Percentiles rank a stretch among this genome's conserved stretches.
These are phyloP conservation scores for Eucriotettix oculatus DNA, from an alignment of 2,888 invertebrate genomes.

Conservation along the genomic window DNA sequence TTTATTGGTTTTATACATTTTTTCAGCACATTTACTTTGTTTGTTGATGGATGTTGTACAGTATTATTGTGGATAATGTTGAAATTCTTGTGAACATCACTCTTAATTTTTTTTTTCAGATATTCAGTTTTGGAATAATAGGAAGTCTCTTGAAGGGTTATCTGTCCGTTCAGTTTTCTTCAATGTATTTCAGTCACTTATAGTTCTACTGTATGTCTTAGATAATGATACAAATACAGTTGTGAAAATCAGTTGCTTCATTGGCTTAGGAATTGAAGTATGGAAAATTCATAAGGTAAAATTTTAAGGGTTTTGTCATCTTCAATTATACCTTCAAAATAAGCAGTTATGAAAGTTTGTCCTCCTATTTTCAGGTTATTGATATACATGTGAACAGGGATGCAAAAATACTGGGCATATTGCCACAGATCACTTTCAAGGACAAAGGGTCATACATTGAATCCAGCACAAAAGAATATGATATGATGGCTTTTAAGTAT, in stretches of 20 bases:
- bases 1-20: no score
- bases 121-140: slow-evolving; percentile 98
- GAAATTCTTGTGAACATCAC: no score
- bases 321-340: neutral
- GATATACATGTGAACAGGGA: slow-evolving; percentile 66
- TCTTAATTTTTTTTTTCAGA: slow-evolving; percentile 31
- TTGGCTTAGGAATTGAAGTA: slow-evolving; percentile 88
- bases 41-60: no score
- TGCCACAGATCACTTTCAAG: slow-evolving; percentile 65
- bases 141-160: slow-evolving; percentile 90
- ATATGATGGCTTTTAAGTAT: slow-evolving; percentile 89
- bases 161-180: slow-evolving; percentile 97
- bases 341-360: neutral
- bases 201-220: slow-evolving; percentile 88
- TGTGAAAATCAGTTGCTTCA: slow-evolving; percentile 83
- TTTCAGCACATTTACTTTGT: no score
- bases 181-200: slow-evolving; percentile 90
- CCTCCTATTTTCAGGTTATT: slow-evolving; percentile 33
- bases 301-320: neutral
- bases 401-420: slow-evolving; percentile 52
- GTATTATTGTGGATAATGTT: no score
- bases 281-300: slow-evolving; percentile 94
- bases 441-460: slow-evolving; percentile 96
- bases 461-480: slow-evolving; percentile 86
- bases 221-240: slow-evolving; percentile 98